Conservation (phyloP, 2,113 vertebrate species). For the Camelus dromedarius region DNA sequence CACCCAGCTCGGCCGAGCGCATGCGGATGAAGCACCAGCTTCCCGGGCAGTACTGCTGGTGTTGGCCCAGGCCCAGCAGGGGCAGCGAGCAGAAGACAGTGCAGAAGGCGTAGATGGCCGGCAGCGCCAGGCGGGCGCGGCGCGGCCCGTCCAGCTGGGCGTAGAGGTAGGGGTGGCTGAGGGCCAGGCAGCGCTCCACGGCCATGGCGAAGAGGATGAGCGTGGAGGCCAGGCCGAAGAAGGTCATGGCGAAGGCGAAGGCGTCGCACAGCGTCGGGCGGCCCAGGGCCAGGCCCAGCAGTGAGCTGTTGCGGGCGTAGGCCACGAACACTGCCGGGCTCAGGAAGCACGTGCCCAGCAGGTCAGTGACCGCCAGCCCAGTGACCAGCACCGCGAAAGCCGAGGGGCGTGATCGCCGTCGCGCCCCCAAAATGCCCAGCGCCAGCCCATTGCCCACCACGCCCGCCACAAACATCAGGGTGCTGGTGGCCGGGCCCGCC, state of each 20-base stretch:
- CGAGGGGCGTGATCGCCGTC: conserved; percentile 89
- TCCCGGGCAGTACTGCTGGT: conserved; percentile 94
- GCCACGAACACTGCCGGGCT: conserved; percentile 93
- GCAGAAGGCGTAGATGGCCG: conserved; percentile 89
- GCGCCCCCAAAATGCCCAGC: conserved; percentile 90
- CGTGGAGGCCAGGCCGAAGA: conserved; percentile 93
- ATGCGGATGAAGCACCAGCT: conserved; percentile 96
- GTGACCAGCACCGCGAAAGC: conserved; percentile 94
- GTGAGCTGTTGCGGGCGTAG: conserved; percentile 88
- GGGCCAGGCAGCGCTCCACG: conserved; percentile 94
- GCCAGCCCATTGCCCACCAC: conserved; percentile 93
- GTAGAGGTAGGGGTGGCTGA: conserved; percentile 94
- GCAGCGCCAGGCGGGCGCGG: conserved; percentile 87
- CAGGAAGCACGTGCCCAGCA: conserved; percentile 93
- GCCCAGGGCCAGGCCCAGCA: conserved; percentile 82
- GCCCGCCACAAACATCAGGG: conserved; percentile 92
- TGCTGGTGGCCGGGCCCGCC: conserved; percentile 87
- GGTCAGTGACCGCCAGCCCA: conserved; percentile 92
- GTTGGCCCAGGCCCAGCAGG: conserved; percentile 88
- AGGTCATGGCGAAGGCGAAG: conserved; percentile 93
- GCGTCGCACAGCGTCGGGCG: conserved; percentile 86
- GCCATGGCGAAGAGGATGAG: conserved; percentile 94
- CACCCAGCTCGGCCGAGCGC: conserved; percentile 79
- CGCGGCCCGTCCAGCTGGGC: conserved; percentile 88
- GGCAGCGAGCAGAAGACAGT: conserved; percentile 91